Evolutionary conservation across 2,113 vertebrate genomes (phyloP).

Genomic region (Psittacus erithacus): DNA sequence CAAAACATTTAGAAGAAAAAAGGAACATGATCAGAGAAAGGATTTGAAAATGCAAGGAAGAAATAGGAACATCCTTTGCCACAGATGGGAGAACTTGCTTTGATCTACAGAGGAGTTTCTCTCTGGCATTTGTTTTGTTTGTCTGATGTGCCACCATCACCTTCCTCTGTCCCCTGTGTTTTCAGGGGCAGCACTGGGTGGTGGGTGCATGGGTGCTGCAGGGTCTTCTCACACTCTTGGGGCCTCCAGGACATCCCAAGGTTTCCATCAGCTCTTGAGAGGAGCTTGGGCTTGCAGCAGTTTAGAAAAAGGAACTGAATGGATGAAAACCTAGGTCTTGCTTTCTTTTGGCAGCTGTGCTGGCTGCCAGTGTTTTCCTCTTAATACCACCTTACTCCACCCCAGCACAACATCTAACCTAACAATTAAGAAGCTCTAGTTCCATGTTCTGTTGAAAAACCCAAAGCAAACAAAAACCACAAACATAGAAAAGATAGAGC

Average conservation of each 20-base stretch:
- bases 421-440: not conserved
- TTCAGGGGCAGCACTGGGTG: not conserved
- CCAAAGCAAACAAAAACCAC: not conserved
- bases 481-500: not conserved
- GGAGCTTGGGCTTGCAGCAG: not conserved
- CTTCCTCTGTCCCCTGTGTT: not conserved
- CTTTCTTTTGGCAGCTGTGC: not conserved
- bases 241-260: not conserved
- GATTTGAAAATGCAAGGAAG: not conserved
- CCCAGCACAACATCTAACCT: not conserved
- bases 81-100: not conserved
- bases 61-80: not conserved
- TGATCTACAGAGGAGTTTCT: not conserved
- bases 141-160: not conserved
- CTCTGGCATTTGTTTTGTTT: not conserved
- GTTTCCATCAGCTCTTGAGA: not conserved
- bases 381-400: not conserved
- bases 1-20: not conserved
- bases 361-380: not conserved
- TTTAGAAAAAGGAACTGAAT: not conserved
- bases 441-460: not conserved
- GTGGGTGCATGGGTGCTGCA: fast-evolving
- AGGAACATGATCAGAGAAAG: not conserved
- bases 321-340: not conserved
- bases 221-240: not conserved